phyloP scores from a whole-genome alignment of 2,888 invertebrate species.

The Aphodius granarius region DNA sequence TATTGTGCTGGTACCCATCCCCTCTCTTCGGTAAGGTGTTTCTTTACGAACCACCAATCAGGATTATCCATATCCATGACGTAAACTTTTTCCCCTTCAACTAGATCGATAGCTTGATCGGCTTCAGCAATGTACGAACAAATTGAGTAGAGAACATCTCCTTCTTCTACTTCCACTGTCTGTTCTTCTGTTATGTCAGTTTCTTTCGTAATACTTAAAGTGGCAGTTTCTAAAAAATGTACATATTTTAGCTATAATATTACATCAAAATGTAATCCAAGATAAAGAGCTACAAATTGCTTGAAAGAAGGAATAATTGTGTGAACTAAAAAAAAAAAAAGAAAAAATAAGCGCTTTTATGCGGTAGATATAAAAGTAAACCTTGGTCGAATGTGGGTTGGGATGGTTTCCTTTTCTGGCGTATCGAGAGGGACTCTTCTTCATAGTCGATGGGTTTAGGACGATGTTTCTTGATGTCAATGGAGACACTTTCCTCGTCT shows the following conservation, averaged over 20 bases:
- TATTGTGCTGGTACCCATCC: conserved; percentile 94
- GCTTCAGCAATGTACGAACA: conserved; percentile 85
- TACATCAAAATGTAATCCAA: conserved; percentile 2
- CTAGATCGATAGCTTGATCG: conserved; percentile 83
- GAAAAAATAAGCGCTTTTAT: not conserved
- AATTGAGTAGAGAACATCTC: conserved; percentile 80
- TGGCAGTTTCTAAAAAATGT: conserved; percentile 49
- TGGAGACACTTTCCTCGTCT: conserved; percentile 62
- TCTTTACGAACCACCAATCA: conserved; percentile 93
- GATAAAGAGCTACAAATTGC: not conserved
- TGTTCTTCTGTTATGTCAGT: conserved; percentile 47
- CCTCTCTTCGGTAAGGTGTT: conserved; percentile 86
- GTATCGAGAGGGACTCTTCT: conserved; percentile 71
- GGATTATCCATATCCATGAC: conserved; percentile 79
- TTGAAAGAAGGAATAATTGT: not conserved
- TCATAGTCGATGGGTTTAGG: conserved; percentile 58
- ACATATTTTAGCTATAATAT: conserved; percentile 18
- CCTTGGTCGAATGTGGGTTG: conserved; percentile 70
- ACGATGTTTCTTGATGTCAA: conserved; percentile 56
- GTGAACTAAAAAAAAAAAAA: not conserved
- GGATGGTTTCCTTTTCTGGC: conserved; percentile 69
- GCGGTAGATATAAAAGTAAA: conserved; percentile 35
- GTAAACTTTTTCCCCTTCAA: conserved; percentile 87
- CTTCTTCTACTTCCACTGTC: conserved; percentile 62
- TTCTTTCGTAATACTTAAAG: conserved; percentile 55